Base-by-base conservation (phyloP, 2,888 invertebrate species). In the Callimorpha dominula region DNA sequence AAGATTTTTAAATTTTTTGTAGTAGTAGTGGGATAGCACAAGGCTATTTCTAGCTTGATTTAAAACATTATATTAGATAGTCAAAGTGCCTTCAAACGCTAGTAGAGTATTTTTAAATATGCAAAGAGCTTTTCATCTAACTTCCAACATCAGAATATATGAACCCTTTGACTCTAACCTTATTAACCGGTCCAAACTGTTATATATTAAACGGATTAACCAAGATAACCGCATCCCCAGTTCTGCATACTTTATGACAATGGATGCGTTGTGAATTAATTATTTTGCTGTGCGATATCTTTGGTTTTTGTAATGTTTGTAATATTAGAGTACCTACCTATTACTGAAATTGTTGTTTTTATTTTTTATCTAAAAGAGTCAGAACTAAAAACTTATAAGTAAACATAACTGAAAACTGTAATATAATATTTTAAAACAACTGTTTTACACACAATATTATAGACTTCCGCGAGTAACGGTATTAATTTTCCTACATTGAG, bases 141-240 rank as follows among this genome's bases (percentile, higher is more conserved):
- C 67, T 70, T 46, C 64, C 52, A 67, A 63, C 69, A 76, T 64
- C 67, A 54, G 63, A 67, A 67, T 71, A 43, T 62, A 68, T 64
- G 64, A 42, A 63, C 69, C 73, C 65, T 72, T 65, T 49, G 57
- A 65, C 49, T 68, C 52, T 64, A 49, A 68, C 68, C 70, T 75
- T 75, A 81, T 79, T 76, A 81, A 75, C 73, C 71, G 65, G 71
- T 71, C 75, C 72, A 68, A 74, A 66, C 70, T 57, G 76, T 86
- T 80, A 86, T 81, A 86, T 87, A 87, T 88, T 88, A 86, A 88
- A 85, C 71, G 80, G 86, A 84, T 85, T 78, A 85, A 79, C 84
- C 86, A 83, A 78, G 85, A 83, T 85, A 81, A 78, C 84, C 81
- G 78, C 78, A 60, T 74, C 74, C 78, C 75, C 72, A 63, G 62